Evolutionary conservation across 2,113 vertebrate genomes (phyloP), one percentile per base, ranked within the genome.

Genomic region (Sphaerodactylus townsendi): DNA sequence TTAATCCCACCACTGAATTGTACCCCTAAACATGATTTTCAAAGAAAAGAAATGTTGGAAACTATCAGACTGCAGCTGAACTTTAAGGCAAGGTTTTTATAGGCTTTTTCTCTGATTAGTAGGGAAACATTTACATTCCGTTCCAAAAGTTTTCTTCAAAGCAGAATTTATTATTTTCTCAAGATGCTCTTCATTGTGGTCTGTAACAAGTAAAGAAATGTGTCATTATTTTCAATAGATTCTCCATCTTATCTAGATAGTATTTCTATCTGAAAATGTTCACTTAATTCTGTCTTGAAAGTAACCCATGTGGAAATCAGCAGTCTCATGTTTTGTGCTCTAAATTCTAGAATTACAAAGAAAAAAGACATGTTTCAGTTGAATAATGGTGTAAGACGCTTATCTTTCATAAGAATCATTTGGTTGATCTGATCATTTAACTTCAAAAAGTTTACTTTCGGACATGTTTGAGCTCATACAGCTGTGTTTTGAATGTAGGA

Each of bases 231-330:
- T 90, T 90, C 84, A 90, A 39, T 7, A 85, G 84, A 83, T 81
- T 77, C 73, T 41, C 84, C 83, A 85, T 65, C 90, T 87, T 78
- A 86, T 92, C 84, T 87, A 53, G 84, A 77, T 82, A 85, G 79
- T 86, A 64, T 93, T 91, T 89, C 88, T 79, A 75, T 90, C 69
- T 62, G 44, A 83, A 82, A 81, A 77, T 48, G 1, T 89, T 62
- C 89, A 79, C 44, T 90, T 69, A 77, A 84, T 84, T 84, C 83
- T 90, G 87, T 92, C 89, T 85, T 84, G 75, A 90, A 88, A 64
- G 53, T 90, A 11, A 84, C 41, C 64, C 81, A 80, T 91, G 76
- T 84, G 87, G 85, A 81, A 86, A 86, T 95, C 89, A 92, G 79
- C 86, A 95, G 88, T 17, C 37, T 8, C 81, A 17, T 82, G 50